Evolutionary conservation across 2,888 invertebrate genomes (phyloP).

Genomic region (Drosophila kokeensis): DNA sequence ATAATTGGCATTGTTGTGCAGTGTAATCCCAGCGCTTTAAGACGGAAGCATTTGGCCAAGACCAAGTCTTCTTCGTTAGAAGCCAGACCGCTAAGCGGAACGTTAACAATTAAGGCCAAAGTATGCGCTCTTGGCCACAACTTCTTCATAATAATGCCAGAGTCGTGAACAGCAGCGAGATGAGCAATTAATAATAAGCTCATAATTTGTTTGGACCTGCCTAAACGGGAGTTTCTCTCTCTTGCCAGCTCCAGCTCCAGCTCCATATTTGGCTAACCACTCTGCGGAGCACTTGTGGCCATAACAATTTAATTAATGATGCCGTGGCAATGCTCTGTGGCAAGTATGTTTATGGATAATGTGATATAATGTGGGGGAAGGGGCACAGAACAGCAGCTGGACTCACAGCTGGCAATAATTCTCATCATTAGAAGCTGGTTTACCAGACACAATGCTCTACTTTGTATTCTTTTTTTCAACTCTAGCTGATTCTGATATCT

Average conservation of each 20-base stretch:
- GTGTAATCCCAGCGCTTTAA: constrained; percentile 68
- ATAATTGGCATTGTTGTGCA: constrained; percentile 75
- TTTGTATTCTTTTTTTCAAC: background rate
- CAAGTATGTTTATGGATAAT: constrained; percentile 11
- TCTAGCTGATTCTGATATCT: background rate
- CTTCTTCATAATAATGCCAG: constrained; percentile 72
- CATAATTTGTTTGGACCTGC: constrained; percentile 82
- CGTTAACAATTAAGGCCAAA: constrained; percentile 75
- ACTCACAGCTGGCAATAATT: constrained; percentile 51
- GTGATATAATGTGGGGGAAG: background rate
- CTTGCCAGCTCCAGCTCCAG: background rate
- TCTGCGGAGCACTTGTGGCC: constrained; percentile 37
- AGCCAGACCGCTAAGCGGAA: constrained; percentile 64
- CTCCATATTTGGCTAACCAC: constrained; percentile 34
- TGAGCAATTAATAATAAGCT: constrained; percentile 84
- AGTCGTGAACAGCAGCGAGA: constrained; percentile 39
- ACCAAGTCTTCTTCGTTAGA: constrained; percentile 13
- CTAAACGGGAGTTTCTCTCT: constrained; percentile 54
- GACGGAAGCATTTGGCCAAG: constrained; percentile 14
- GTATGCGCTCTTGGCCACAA: constrained; percentile 69
- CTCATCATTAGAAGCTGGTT: constrained; percentile 37
- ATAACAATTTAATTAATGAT: constrained; percentile 81
- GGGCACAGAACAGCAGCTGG: constrained; percentile 11
- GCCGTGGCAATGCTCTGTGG: constrained; percentile 35
- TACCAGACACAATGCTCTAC: background rate